These are phyloP conservation scores for Campylorhamphus procurvoides DNA, from an alignment of 2,113 vertebrate genomes.

Conservation along the genomic window DNA sequence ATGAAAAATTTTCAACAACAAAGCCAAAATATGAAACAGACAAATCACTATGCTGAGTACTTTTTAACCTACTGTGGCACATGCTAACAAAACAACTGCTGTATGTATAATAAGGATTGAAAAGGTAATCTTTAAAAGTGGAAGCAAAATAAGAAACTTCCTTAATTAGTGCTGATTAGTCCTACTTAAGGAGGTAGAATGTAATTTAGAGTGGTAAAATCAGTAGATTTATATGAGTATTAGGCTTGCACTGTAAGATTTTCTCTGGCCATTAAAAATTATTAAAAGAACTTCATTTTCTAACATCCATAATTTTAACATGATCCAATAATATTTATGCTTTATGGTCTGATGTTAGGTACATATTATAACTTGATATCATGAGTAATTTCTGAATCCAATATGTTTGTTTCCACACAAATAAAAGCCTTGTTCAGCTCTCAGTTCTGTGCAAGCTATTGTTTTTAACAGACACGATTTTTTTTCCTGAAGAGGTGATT, in stretches of 20 bases:
- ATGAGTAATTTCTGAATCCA: not conserved
- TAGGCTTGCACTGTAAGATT: not conserved
- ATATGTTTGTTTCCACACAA: not conserved
- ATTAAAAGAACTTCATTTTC: not conserved
- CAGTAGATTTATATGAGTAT: not conserved
- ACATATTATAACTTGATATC: not conserved
- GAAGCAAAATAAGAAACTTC: slow-evolving; percentile 63
- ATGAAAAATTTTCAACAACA: slow-evolving; percentile 73
- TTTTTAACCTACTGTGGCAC: slow-evolving; percentile 49
- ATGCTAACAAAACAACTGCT: slow-evolving; percentile 38
- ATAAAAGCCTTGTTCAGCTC: not conserved
- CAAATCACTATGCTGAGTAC: slow-evolving; percentile 70
- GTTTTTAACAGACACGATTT: not conserved
- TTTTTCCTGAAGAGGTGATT: slow-evolving; percentile 13
- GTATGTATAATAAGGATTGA: slow-evolving; percentile 29
- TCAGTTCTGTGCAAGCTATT: not conserved
- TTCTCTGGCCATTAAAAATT: not conserved
- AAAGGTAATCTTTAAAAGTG: slow-evolving; percentile 57
- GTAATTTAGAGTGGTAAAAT: slow-evolving; percentile 15
- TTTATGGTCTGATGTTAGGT: not conserved
- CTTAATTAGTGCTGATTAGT: slow-evolving; percentile 67
- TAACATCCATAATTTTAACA: not conserved
- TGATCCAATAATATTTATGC: not conserved
- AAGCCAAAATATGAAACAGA: slow-evolving; percentile 72
- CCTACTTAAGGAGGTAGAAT: slow-evolving; percentile 8